A percentile compares a stretch with the other conserved stretches of the same genome.
These are phyloP conservation scores for Meloidogyne chitwoodi DNA, from an alignment of 1,140 invertebrate species.

Conservation along the genomic window DNA sequence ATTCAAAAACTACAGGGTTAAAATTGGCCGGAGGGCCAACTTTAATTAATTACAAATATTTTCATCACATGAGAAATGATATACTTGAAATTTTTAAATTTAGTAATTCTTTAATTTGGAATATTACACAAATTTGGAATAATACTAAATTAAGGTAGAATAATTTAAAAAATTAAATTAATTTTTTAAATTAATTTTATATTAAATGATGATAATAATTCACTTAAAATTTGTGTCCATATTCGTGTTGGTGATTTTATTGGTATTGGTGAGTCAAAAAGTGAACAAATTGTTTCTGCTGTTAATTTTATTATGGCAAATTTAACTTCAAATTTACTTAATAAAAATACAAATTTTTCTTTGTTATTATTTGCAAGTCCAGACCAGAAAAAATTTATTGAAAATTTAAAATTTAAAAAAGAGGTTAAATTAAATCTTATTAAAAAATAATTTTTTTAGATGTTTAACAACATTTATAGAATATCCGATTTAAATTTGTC, in stretches of 20 bases:
- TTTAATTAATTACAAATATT: background rate
- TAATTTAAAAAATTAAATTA: background rate
- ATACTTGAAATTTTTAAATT: background rate
- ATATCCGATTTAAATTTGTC: background rate
- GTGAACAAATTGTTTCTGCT: background rate
- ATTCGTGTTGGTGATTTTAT: background rate
- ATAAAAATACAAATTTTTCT: background rate
- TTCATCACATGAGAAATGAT: background rate
- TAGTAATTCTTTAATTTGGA: background rate
- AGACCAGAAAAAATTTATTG: background rate
- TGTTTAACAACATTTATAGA: background rate
- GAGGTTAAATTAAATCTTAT: background rate
- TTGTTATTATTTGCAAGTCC: background rate
- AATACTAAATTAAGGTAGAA: background rate
- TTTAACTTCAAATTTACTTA: background rate
- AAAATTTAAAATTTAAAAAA: background rate
- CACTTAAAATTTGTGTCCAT: background rate
- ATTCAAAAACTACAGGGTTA: background rate
- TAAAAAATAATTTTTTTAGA: background rate
- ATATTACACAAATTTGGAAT: background rate
- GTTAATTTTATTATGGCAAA: background rate
- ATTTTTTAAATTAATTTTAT: background rate
- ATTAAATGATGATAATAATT: background rate
- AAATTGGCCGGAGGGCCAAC: background rate
- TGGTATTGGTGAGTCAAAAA: background rate